Evolutionary conservation across 2,113 vertebrate species (phyloP).

Genomic region (Bolborhynchus lineola): DNA sequence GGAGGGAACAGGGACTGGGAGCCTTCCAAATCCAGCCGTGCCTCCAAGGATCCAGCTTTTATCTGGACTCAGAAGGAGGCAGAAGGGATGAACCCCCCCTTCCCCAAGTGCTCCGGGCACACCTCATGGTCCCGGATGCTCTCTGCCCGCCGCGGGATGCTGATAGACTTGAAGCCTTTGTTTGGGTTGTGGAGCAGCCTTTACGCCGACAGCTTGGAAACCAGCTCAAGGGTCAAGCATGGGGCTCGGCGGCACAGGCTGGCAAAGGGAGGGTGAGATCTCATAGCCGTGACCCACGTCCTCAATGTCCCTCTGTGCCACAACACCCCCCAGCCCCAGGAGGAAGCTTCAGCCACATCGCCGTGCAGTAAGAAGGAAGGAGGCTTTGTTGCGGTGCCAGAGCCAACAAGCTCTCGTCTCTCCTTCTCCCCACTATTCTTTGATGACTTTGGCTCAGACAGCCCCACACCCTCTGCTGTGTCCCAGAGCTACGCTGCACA

Average conservation of each 20-base stretch:
- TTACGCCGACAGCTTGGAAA: neutral
- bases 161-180: conserved; percentile 10
- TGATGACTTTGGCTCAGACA: neutral
- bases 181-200: neutral
- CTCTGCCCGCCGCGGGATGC: neutral
- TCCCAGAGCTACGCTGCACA: neutral
- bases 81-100: neutral
- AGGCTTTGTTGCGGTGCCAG: neutral
- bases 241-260: accelerated
- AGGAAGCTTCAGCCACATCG: neutral
- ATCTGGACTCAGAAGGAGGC: conserved; percentile 11
- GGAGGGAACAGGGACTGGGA: neutral
- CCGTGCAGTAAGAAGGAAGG: neutral
- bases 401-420: neutral
- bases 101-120: accelerated
- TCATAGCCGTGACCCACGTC: accelerated
- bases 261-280: neutral
- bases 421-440: neutral
- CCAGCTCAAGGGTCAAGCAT: neutral
- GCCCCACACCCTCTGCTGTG: neutral
- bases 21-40: neutral
- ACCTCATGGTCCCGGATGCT: neutral
- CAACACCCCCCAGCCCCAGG: neutral
- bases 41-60: conserved; percentile 14
- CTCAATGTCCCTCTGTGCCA: neutral